A percentile compares a stretch with the other conserved stretches of the same genome.
These are phyloP conservation scores for Nerophis lumbriciformis DNA, from an alignment of 2,113 vertebrate species.

Conservation along the genomic window DNA sequence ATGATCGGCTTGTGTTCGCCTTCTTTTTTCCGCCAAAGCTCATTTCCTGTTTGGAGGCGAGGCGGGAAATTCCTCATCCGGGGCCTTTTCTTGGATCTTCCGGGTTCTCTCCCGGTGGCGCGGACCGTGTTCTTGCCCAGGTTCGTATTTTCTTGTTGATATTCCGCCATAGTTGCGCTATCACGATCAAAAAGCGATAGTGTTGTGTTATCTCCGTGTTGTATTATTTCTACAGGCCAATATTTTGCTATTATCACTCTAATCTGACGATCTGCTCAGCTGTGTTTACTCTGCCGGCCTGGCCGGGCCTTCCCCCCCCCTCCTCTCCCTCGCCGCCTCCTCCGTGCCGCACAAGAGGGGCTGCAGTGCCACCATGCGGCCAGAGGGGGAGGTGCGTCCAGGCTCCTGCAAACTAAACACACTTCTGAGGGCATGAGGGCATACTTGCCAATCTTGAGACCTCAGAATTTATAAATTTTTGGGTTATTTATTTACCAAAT, in stretches of 20 bases:
- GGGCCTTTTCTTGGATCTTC: too few relatives aligned
- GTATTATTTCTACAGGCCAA: conserved; percentile 75
- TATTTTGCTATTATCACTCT: conserved; percentile 68
- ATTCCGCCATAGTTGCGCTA: conserved; percentile 60
- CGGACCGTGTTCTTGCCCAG: not conserved
- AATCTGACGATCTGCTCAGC: conserved; percentile 66
- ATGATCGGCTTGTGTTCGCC: conserved; percentile 29
- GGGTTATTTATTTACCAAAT: too few relatives aligned
- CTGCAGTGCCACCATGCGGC: conserved; percentile 71
- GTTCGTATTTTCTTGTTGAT: conserved; percentile 45
- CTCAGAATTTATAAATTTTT: too few relatives aligned
- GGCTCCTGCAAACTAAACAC: conserved; percentile 50
- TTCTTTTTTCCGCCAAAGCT: conserved; percentile 19
- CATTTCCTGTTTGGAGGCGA: conserved; percentile 58
- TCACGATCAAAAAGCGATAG: conserved; percentile 59
- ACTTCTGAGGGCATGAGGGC: not conserved
- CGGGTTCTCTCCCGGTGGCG: not conserved
- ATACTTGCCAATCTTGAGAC: too few relatives aligned
- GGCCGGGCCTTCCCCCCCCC: not conserved
- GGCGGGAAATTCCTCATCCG: conserved; percentile 8
- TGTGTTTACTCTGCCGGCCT: conserved; percentile 24
- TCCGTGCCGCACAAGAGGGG: conserved; percentile 21
- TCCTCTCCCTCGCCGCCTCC: not conserved
- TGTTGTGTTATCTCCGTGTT: conserved; percentile 57
- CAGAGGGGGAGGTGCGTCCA: conserved; percentile 20